Conservation (phyloP, 2,888 invertebrate species). For the Aphidoletes aphidimyza region DNA sequence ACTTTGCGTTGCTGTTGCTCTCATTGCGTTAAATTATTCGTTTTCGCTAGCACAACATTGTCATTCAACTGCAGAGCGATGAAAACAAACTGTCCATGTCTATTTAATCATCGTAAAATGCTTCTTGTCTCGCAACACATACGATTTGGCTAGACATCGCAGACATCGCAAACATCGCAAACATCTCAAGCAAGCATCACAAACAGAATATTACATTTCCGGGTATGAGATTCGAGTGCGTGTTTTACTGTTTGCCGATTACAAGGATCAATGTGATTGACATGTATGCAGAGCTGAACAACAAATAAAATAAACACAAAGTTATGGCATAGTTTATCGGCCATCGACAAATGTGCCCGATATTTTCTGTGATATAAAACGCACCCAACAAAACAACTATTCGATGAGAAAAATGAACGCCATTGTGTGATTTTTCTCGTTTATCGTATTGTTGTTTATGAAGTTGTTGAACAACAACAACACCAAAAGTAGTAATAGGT, state of each 20-base stretch:
- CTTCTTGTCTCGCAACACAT: background rate
- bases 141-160: no score
- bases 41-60: no score
- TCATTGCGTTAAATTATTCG: background rate
- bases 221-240: background rate
- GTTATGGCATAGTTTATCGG: slow-evolving; percentile 13
- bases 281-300: background rate
- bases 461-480: background rate
- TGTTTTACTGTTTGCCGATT: slow-evolving; percentile 5
- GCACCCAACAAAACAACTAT: no score
- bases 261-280: background rate
- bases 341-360: background rate
- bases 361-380: background rate
- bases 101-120: background rate
- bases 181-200: no score
- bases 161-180: background rate
- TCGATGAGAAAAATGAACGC: no score
- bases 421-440: no score
- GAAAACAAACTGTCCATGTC: background rate
- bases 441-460: background rate
- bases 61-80: background rate
- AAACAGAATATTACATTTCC: no score
- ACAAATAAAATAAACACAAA: background rate
- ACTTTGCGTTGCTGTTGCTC: background rate
- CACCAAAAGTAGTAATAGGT: background rate